Percentiles rank a stretch among this genome's conserved stretches.
These are phyloP conservation scores for Avahi laniger DNA, from an alignment of 2,797 vertebrate species.

Conservation along the genomic window DNA sequence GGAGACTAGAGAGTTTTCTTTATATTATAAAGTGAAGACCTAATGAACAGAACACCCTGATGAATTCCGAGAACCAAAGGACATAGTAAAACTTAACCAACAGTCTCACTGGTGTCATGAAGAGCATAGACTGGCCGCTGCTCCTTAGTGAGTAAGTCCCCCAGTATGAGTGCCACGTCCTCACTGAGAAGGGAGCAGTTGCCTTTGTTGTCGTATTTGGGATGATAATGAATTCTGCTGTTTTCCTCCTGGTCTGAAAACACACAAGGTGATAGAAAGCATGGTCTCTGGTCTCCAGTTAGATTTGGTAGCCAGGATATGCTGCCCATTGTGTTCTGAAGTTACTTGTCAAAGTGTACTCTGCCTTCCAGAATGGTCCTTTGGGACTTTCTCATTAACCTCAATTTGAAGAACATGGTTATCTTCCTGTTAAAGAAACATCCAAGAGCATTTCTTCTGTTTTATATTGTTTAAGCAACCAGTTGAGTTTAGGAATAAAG, in stretches of 20 bases:
- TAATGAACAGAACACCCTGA: background rate
- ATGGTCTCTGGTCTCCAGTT: fast-evolving
- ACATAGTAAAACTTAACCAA: background rate
- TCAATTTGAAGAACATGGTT: background rate
- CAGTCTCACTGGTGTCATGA: background rate
- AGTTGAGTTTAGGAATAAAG: background rate
- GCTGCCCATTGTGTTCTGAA: background rate
- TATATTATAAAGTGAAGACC: background rate
- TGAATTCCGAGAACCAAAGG: background rate
- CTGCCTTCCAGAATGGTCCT: background rate
- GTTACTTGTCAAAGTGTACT: background rate
- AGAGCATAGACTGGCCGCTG: background rate
- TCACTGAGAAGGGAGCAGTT: background rate
- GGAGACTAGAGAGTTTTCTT: background rate
- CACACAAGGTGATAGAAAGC: background rate
- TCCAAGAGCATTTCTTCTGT: background rate
- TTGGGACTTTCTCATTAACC: background rate
- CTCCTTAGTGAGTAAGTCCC: background rate
- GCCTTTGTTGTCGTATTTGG: background rate
- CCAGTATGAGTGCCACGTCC: background rate
- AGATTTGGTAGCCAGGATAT: background rate
- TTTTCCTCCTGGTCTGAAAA: background rate
- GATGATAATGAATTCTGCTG: background rate
- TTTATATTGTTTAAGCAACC: background rate
- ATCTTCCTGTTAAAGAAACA: background rate